Conservation (phyloP, 2,113 vertebrate species). For the Colistium nudipinnis region DNA sequence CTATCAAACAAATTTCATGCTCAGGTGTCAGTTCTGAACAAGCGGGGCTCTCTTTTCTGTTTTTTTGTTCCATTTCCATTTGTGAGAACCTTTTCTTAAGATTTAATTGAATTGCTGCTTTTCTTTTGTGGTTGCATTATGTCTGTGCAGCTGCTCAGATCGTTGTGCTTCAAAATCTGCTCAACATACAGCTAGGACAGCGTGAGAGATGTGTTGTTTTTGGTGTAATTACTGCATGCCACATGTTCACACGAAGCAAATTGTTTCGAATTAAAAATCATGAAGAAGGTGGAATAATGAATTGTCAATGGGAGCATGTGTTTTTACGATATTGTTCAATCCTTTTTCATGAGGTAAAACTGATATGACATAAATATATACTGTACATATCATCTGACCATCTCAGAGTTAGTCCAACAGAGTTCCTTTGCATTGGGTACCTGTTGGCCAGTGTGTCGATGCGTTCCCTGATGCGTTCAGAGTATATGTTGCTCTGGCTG, state of each 20-base stretch:
- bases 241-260: neutral
- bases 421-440: conserved; percentile 59
- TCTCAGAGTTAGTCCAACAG: neutral
- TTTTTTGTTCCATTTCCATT: conserved; percentile 32
- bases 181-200: neutral
- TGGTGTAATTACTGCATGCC: neutral
- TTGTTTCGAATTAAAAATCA: neutral
- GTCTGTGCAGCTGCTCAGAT: conserved; percentile 30
- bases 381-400: neutral
- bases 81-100: neutral
- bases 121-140: conserved; percentile 22
- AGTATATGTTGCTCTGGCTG: conserved; percentile 87
- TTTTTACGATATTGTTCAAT: neutral
- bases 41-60: neutral
- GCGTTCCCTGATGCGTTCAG: conserved; percentile 85
- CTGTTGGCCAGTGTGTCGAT: conserved; percentile 83
- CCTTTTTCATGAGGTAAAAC: neutral
- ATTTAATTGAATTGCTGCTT: conserved; percentile 10
- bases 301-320: neutral
- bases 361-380: no score
- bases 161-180: conserved; percentile 13
- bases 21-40: conserved; percentile 33
- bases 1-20: conserved; percentile 67
- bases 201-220: neutral
- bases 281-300: neutral